Conservation (phyloP, 2,797 vertebrate genomes). For the Hypotaenidia okinawae region DNA sequence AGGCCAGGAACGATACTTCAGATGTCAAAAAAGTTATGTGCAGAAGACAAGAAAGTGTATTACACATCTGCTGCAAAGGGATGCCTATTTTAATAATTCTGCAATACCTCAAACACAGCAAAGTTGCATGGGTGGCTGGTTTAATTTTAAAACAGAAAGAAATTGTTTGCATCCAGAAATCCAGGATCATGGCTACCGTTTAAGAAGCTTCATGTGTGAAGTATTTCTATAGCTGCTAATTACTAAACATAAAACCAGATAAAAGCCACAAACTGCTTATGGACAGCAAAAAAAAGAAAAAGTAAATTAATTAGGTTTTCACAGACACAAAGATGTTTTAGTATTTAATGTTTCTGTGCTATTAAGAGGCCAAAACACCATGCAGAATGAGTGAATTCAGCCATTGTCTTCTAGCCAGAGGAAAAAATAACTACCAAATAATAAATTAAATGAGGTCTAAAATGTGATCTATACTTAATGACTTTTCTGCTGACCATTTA, state of each 20-base stretch:
- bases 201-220: neutral
- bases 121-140: neutral
- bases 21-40: neutral
- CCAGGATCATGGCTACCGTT: neutral
- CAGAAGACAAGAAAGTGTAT: neutral
- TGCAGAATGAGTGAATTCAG: neutral
- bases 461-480: slow-evolving; percentile 18
- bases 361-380: neutral
- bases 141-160: neutral
- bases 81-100: neutral
- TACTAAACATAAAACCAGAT: neutral
- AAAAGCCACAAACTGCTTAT: neutral
- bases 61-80: neutral
- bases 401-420: neutral
- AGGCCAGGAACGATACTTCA: neutral
- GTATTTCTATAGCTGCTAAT: neutral
- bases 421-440: slow-evolving; percentile 14
- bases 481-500: slow-evolving; percentile 6
- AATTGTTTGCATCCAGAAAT: neutral
- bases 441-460: slow-evolving; percentile 11
- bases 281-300: neutral
- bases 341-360: neutral
- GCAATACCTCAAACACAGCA: neutral
- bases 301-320: neutral
- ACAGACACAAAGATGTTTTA: neutral